These are phyloP conservation scores for Dipodomys stephensi DNA, from an alignment of 2,113 vertebrate genomes.

Conservation along the genomic window DNA sequence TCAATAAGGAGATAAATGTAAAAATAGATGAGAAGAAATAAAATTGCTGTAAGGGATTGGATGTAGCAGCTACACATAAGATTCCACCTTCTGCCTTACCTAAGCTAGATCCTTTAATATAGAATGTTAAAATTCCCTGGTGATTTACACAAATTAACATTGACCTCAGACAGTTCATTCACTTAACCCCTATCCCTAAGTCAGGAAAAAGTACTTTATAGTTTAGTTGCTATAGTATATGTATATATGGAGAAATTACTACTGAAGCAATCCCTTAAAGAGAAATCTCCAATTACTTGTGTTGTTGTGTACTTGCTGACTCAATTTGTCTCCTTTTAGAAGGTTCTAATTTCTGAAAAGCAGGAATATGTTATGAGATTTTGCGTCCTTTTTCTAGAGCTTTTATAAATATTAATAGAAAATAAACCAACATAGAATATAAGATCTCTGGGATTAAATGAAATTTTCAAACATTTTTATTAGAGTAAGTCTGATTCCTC, in stretches of 20 bases:
- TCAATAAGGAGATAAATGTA: neutral
- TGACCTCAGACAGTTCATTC: neutral
- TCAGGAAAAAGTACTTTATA: neutral
- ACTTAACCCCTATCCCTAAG: neutral
- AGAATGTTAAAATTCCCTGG: neutral
- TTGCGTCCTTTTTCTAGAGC: too few species aligned
- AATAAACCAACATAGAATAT: too few species aligned
- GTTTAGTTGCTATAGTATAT: neutral
- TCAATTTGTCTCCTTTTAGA: too few species aligned
- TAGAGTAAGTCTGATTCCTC: too few species aligned
- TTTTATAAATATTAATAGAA: too few species aligned
- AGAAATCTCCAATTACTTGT: too few species aligned
- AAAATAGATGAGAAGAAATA: neutral
- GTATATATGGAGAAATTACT: neutral
- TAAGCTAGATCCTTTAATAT: neutral
- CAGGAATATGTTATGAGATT: too few species aligned
- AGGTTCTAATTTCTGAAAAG: too few species aligned
- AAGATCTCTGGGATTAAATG: too few species aligned
- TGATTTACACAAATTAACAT: neutral
- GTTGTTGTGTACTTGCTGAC: too few species aligned
- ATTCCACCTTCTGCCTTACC: neutral
- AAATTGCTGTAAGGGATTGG: conserved; percentile 4
- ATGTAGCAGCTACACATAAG: neutral
- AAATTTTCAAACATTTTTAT: too few species aligned
- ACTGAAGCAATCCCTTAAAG: too few species aligned